phyloP scores from a whole-genome alignment of 2,113 vertebrate species.

The Setophaga petechia region DNA sequence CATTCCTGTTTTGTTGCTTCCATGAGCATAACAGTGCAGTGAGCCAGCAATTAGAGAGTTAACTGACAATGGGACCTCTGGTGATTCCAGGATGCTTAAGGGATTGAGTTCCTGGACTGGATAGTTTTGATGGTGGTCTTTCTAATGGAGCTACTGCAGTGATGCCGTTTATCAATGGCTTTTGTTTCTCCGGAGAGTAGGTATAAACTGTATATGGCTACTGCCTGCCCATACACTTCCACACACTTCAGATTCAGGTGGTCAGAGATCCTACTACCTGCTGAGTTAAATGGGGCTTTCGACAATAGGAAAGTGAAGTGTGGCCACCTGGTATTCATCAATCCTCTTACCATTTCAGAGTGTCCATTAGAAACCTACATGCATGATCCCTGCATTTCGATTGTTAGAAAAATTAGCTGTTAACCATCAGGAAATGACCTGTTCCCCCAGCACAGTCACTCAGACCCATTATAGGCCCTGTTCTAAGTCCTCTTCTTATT shows the following conservation, averaged over 20 bases:
- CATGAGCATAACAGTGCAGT: not conserved
- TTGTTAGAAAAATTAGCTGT: conserved; percentile 51
- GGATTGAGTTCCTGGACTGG: not conserved
- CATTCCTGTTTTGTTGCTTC: not conserved
- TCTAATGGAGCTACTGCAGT: not conserved
- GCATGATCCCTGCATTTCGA: not conserved
- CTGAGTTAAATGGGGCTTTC: conserved; percentile 10
- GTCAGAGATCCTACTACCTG: not conserved
- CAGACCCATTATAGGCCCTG: conserved; percentile 60
- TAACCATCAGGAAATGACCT: conserved; percentile 77
- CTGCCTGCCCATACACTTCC: not conserved
- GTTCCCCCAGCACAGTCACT: conserved; percentile 53
- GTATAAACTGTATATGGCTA: not conserved
- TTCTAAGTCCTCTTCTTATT: conserved; percentile 74
- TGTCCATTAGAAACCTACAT: conserved; percentile 30
- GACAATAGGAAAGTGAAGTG: conserved; percentile 9
- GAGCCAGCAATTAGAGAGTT: not conserved
- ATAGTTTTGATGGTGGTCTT: not conserved
- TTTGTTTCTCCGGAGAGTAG: conserved; percentile 13
- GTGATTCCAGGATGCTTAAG: not conserved
- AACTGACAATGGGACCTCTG: not conserved
- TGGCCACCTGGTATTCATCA: conserved; percentile 70
- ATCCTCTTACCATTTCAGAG: conserved; percentile 16
- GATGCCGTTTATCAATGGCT: not conserved
- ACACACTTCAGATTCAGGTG: not conserved